Conservation (phyloP, 2,888 invertebrate species). For the Zeuzera pyrina region DNA sequence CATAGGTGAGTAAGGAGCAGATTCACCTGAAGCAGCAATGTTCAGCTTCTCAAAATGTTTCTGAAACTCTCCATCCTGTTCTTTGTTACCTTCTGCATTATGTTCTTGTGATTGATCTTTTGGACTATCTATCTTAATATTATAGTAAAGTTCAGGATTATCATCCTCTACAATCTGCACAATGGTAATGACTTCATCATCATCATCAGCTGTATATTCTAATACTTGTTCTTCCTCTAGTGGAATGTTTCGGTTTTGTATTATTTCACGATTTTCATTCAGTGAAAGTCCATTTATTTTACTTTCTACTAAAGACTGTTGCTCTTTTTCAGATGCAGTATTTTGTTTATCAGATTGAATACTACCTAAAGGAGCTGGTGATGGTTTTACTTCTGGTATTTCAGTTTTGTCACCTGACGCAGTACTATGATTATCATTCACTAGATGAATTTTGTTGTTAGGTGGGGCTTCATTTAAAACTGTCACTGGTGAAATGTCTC, state of each 20-base stretch:
- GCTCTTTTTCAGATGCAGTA: too few species aligned
- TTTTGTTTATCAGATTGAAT: too few species aligned
- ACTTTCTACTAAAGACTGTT: too few species aligned
- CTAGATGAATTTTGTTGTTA: background rate
- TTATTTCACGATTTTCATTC: too few species aligned
- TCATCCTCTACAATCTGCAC: conserved; percentile 69
- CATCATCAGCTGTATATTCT: conserved; percentile 43
- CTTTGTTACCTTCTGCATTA: conserved; percentile 18
- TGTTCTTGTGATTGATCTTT: conserved; percentile 22
- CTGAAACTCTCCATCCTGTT: conserved; percentile 42
- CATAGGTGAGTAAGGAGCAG: conserved; percentile 28
- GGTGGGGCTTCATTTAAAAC: conserved; percentile 16
- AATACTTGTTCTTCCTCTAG: conserved; percentile 43
- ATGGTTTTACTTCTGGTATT: background rate
- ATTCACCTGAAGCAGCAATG: conserved; percentile 26
- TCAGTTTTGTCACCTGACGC: background rate
- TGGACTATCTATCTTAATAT: conserved; percentile 52
- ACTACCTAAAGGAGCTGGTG: too few species aligned
- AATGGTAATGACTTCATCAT: conserved; percentile 65
- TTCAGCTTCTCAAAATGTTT: conserved; percentile 55
- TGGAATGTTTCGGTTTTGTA: conserved; percentile 25
- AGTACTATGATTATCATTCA: background rate
- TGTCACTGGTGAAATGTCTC: conserved; percentile 37
- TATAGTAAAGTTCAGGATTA: conserved; percentile 51
- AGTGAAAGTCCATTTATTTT: too few species aligned